Base-by-base conservation (phyloP, 2,888 invertebrate genomes). In the Resseliella maxima region DNA sequence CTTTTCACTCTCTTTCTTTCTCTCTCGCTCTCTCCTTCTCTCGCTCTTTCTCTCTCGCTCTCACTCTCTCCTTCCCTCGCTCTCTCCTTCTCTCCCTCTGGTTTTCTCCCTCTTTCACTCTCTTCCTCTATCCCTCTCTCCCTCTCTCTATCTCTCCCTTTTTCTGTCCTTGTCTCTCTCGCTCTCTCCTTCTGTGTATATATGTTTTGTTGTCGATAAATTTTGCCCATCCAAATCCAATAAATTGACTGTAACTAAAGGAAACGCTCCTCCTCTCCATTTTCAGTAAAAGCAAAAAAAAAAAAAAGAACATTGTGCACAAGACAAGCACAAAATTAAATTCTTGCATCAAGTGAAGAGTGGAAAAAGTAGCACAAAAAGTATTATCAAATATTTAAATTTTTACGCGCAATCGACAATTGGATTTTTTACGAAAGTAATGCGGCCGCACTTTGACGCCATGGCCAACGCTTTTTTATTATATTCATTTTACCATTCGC, bases 301-400 rank as follows among this genome's bases (percentile, higher is more conserved):
- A 41, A 41, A 5, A 41, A 12, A 10, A 50, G 21, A 8, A 50
- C 50, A 8, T 41, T 50, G 59, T 5, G 59, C 59, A 50, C 72
- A 72, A 59, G 24, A 72, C 72, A 72, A 31, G 72, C 72, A 72
- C 27, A 27, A 27, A 72, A 72, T 72, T 72, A 31, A 72, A 72
- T 72, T 72, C 15, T 15, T 24, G 24, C 1, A 24, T n/a, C 59
- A 3, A 18, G 15, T 31, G 12, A 31, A 12, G 15, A 8, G 21
- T 31, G 31, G 24, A 59, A 5, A 31, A 72, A 31, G 31, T 12
- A 31, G 15, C 15, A 72, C 72, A 72, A 0, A 72, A 72, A 27
- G 72, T 72, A 72, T 72, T 72, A 72, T 72, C 31, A 72, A 72
- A 72, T 72, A 72, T 72, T 72, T 72, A 72, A 72, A 72, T 72